Evolutionary conservation across 2,888 invertebrate genomes (phyloP).

Genomic region (Andrena hattorfiana): DNA sequence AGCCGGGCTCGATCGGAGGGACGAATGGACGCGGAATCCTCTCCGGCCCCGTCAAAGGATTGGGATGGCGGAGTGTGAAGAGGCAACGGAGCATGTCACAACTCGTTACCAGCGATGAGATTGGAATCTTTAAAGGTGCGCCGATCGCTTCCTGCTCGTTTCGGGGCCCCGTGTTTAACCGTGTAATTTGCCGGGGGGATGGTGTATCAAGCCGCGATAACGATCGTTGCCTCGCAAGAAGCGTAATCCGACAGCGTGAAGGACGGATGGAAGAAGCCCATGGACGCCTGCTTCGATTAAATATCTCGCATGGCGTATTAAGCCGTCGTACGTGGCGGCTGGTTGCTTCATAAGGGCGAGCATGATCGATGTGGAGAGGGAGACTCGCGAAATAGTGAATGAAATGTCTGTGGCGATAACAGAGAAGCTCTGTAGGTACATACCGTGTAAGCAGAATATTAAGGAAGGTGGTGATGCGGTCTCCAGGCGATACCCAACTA

Average conservation of each 20-base stretch:
- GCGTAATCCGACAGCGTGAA: conserved; percentile 40
- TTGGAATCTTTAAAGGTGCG: conserved; percentile 70
- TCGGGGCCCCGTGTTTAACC: conserved; percentile 55
- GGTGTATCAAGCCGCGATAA: conserved; percentile 54
- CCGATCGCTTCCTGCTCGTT: conserved; percentile 56
- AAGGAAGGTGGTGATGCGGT: no score
- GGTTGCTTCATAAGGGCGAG: background rate
- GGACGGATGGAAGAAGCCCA: conserved; percentile 19
- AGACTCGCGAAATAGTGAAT: no score
- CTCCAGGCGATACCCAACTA: no score
- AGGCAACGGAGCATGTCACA: conserved; percentile 68
- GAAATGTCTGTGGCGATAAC: no score
- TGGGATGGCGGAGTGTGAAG: conserved; percentile 63
- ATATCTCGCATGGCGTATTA: conserved; percentile 19
- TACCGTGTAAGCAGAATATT: no score
- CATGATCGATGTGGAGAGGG: no score
- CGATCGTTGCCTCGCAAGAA: conserved; percentile 52
- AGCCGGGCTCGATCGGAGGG: conserved; percentile 24
- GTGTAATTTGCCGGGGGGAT: conserved; percentile 62
- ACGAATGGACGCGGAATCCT: conserved; percentile 27
- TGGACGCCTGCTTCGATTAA: conserved; percentile 40
- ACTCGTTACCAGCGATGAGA: conserved; percentile 70
- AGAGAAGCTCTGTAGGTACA: no score
- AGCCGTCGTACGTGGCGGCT: conserved; percentile 5
- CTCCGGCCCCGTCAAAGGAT: conserved; percentile 64